Percentiles rank a stretch among this genome's conserved stretches.
These are phyloP conservation scores for Endomychus coccineus DNA, from an alignment of 2,888 invertebrate genomes.

Conservation along the genomic window DNA sequence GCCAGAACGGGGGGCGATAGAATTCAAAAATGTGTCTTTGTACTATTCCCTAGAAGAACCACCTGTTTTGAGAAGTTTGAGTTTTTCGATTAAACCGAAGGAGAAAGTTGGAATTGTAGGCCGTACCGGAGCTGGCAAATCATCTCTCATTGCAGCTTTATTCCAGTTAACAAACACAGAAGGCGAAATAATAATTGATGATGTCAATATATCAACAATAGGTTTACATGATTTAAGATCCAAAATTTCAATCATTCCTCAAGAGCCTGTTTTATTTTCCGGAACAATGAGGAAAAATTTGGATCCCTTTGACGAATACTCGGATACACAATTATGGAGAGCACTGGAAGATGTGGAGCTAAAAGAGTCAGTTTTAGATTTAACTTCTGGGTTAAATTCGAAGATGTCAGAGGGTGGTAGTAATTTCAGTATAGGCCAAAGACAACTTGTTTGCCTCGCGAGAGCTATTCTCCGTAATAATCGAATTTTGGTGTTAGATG, in stretches of 20 bases:
- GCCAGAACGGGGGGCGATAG: conserved; percentile 64
- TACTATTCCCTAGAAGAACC: conserved; percentile 63
- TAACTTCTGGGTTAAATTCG: conserved; percentile 45
- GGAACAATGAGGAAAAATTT: conserved; percentile 80
- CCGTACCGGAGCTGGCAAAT: conserved; percentile 75
- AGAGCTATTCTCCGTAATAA: conserved; percentile 51
- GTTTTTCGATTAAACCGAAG: conserved; percentile 57
- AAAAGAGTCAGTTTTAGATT: conserved; percentile 50
- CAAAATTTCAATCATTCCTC: conserved; percentile 52
- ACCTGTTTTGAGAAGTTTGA: conserved; percentile 67
- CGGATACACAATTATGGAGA: conserved; percentile 65
- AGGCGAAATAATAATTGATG: conserved; percentile 56
- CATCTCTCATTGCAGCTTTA: conserved; percentile 60
- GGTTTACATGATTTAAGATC: conserved; percentile 49
- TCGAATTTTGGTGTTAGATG: conserved; percentile 46
- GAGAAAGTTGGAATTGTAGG: conserved; percentile 77
- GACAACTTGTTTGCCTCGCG: conserved; percentile 63
- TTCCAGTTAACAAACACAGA: conserved; percentile 55
- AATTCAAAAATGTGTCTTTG: conserved; percentile 62
- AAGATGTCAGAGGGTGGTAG: conserved; percentile 56
- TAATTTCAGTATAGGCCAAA: conserved; percentile 46
- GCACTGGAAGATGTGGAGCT: conserved; percentile 76
- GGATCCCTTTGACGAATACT: conserved; percentile 80
- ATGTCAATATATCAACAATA: conserved; percentile 47
- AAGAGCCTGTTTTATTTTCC: conserved; percentile 66